phyloP scores from a whole-genome alignment of 2,113 vertebrate species.

The Hoplias malabaricus region DNA sequence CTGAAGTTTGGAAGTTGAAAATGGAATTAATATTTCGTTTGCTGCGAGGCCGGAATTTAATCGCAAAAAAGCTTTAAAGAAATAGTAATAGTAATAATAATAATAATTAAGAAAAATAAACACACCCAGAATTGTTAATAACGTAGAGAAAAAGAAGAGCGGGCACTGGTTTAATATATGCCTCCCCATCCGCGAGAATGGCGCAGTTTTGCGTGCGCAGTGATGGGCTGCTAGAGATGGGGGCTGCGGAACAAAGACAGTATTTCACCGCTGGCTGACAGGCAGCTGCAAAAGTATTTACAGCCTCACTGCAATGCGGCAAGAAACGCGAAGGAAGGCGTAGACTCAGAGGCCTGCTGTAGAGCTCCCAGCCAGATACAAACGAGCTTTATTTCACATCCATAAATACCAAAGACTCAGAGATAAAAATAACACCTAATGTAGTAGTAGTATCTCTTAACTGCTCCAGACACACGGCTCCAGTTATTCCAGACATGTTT shows the following conservation, averaged over 20 bases:
- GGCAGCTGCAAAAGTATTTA: slow-evolving; percentile 99
- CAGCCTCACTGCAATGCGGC: slow-evolving; percentile 96
- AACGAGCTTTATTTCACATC: background rate
- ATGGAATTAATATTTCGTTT: too few relatives aligned
- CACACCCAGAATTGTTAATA: background rate
- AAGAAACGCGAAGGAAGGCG: slow-evolving; percentile 64
- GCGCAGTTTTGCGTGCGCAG: slow-evolving; percentile 32
- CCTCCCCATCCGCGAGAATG: slow-evolving; percentile 37
- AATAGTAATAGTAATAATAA: too few relatives aligned
- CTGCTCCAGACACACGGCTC: background rate
- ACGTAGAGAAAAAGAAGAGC: background rate
- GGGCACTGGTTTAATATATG: slow-evolving; percentile 4
- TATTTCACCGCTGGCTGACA: slow-evolving; percentile 96
- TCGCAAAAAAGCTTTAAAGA: too few relatives aligned
- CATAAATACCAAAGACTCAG: background rate
- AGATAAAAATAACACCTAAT: background rate
- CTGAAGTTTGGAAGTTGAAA: too few relatives aligned
- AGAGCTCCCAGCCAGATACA: background rate
- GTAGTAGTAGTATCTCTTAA: too few relatives aligned
- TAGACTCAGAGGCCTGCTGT: slow-evolving; percentile 37
- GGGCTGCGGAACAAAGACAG: slow-evolving; percentile 92
- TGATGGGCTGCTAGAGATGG: slow-evolving; percentile 61
- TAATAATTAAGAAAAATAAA: too few relatives aligned
- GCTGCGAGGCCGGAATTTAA: too few relatives aligned
- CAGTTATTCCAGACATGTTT: background rate